A percentile compares a stretch with the other conserved stretches of the same genome.
Conservation (phyloP, 2,113 vertebrate genomes). For the Actinemys pallida region DNA sequence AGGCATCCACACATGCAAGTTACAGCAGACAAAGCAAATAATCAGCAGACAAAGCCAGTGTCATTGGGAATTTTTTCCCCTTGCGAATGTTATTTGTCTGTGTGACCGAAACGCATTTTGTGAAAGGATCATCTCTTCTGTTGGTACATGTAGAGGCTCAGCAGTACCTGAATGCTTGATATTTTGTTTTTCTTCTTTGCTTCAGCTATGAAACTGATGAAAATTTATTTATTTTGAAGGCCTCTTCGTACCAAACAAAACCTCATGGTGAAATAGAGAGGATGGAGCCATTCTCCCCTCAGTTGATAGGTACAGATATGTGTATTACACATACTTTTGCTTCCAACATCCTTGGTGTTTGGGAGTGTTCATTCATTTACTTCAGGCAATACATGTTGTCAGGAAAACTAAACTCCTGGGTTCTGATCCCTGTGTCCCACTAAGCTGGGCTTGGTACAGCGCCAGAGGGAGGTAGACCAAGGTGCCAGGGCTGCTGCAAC, state of each 20-base stretch:
- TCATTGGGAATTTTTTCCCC: slow-evolving; percentile 48
- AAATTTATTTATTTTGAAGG: slow-evolving; percentile 58
- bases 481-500: neutral
- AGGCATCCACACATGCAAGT: neutral
- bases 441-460: neutral
- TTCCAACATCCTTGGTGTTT: neutral
- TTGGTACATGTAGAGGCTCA: slow-evolving; percentile 64
- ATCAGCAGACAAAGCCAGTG: neutral
- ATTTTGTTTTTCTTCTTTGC: slow-evolving; percentile 64
- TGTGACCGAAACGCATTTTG: neutral
- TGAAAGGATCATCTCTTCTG: neutral
- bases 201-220: slow-evolving; percentile 71
- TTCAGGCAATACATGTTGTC: neutral
- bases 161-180: slow-evolving; percentile 32
- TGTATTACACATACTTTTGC: neutral
- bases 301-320: neutral
- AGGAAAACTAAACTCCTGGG: neutral
- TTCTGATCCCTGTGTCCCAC: neutral
- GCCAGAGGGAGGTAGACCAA: neutral
- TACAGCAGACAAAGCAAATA: neutral
- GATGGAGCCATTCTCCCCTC: neutral
- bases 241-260: slow-evolving; percentile 3
- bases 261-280: neutral
- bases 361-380: neutral
- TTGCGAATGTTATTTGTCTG: slow-evolving; percentile 56